Conservation (phyloP, 2,888 invertebrate species). For the Ptychoptera albimana region DNA sequence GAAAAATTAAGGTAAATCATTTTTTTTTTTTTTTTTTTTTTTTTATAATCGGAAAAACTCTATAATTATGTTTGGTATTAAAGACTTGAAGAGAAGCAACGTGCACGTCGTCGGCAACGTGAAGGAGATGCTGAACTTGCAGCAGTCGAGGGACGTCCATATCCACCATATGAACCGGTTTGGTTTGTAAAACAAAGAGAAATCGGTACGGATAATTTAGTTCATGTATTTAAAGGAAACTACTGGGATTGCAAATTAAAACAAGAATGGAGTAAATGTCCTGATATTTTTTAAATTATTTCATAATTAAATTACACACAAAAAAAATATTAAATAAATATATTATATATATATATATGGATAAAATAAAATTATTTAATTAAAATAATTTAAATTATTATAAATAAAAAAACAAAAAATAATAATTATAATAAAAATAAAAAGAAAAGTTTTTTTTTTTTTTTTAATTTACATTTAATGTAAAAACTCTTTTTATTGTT, state of each 20-base stretch:
- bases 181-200: slow-evolving; percentile 86
- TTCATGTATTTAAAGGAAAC: slow-evolving; percentile 67
- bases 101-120: slow-evolving; percentile 55
- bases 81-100: slow-evolving; percentile 89
- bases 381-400: too few species aligned
- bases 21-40: slow-evolving; percentile 1
- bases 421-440: too few species aligned
- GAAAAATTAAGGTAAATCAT: slow-evolving; percentile 46
- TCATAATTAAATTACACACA: slow-evolving; percentile 17
- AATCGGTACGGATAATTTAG: slow-evolving; percentile 43
- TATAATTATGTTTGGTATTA: slow-evolving; percentile 11
- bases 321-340: slow-evolving; percentile 1
- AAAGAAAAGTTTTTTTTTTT: too few species aligned
- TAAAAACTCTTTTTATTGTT: too few species aligned
- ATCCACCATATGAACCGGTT: slow-evolving; percentile 57
- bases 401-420: too few species aligned
- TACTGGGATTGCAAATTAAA: slow-evolving; percentile 89
- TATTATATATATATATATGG: too few species aligned
- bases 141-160: slow-evolving; percentile 43
- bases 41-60: background rate
- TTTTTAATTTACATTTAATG: too few species aligned
- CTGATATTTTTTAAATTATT: slow-evolving; percentile 67
- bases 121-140: slow-evolving; percentile 67
- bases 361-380: too few species aligned
- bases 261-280: slow-evolving; percentile 81